These are phyloP conservation scores for Tiliacea citrago DNA, from an alignment of 2,888 invertebrate species.

Conservation along the genomic window DNA sequence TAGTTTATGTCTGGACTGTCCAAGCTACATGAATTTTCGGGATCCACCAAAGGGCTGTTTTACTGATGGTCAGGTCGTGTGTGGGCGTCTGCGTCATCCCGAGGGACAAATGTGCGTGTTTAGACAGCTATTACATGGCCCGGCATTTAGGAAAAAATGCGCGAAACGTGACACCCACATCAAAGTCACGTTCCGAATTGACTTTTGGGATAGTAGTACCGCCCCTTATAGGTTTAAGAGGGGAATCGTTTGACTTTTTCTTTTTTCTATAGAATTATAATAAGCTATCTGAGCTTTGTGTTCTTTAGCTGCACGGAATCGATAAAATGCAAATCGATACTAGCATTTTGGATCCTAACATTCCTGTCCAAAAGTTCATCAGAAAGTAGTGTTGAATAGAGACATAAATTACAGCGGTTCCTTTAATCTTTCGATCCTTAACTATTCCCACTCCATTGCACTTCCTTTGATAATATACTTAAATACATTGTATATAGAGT, in stretches of 20 bases:
- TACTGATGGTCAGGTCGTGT: constrained; percentile 67
- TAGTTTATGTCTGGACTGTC: constrained; percentile 65
- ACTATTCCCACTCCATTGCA: constrained; percentile 42
- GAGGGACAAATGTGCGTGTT: constrained; percentile 62
- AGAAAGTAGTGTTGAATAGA: constrained; percentile 22
- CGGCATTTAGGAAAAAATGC: constrained; percentile 58
- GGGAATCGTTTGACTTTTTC: neutral
- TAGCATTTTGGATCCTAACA: neutral
- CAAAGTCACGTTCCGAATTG: constrained; percentile 61
- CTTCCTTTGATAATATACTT: constrained; percentile 47
- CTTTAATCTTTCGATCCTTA: constrained; percentile 36
- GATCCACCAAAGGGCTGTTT: constrained; percentile 52
- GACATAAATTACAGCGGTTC: constrained; percentile 38
- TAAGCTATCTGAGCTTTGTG: neutral
- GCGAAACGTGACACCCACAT: constrained; percentile 61
- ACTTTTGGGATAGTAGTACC: constrained; percentile 23
- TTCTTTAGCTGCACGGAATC: constrained; percentile 6
- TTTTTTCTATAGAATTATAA: constrained; percentile 4
- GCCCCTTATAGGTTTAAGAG: constrained; percentile 7
- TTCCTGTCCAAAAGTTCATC: neutral
- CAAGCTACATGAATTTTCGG: constrained; percentile 70
- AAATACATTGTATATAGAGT: constrained; percentile 34
- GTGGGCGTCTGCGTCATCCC: constrained; percentile 68
- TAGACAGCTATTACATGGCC: constrained; percentile 65
- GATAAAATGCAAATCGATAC: constrained; percentile 6